phyloP scores from a whole-genome alignment of 2,888 invertebrate genomes.

The Uropetala carovei region DNA sequence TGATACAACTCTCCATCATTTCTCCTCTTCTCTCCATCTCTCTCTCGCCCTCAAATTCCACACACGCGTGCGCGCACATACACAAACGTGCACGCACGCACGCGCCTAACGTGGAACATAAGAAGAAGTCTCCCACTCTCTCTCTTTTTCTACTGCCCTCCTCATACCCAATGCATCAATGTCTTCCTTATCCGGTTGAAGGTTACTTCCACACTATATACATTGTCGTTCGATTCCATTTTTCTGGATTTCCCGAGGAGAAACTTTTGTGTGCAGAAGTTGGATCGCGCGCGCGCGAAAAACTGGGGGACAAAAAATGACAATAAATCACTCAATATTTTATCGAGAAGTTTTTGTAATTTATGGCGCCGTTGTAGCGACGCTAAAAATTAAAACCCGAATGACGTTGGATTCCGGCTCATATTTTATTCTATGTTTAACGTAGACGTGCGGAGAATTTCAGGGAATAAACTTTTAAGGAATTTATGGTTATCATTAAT shows the following conservation, averaged over 20 bases:
- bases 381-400: no score
- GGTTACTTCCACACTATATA: background rate
- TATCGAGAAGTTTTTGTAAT: no score
- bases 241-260: background rate
- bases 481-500: no score
- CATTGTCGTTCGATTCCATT: constrained; percentile 17
- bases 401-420: no score
- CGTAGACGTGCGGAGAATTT: no score
- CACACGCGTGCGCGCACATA: background rate
- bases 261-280: background rate
- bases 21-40: background rate
- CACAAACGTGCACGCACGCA: background rate
- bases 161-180: background rate
- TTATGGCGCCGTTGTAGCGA: no score
- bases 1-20: background rate
- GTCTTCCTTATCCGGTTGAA: background rate
- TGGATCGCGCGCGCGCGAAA: background rate
- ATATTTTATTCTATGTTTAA: no score
- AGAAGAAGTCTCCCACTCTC: no score
- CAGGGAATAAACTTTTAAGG: no score
- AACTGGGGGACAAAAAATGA: background rate
- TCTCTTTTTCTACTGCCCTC: no score
- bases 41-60: background rate
- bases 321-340: no score
- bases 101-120: no score